Conservation (phyloP, 1,140 invertebrate species). For the Holotrichia oblita region DNA sequence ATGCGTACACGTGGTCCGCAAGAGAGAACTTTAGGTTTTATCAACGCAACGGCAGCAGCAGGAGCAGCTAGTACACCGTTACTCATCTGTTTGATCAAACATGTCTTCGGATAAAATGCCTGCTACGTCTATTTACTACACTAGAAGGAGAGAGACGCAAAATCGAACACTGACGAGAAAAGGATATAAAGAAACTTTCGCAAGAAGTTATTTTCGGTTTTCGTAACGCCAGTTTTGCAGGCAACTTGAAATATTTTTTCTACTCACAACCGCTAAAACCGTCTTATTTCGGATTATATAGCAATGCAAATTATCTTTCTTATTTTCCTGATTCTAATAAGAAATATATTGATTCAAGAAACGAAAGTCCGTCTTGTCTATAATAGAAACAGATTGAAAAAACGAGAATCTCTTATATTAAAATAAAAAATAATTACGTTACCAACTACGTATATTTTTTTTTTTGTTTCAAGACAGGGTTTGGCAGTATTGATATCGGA, state of each 20-base stretch:
- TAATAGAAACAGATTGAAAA: not conserved
- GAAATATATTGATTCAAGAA: not conserved
- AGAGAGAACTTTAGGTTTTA: slow-evolving; percentile 25
- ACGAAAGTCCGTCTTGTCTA: no score
- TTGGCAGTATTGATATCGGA: slow-evolving; percentile 59
- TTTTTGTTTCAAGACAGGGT: slow-evolving; percentile 45
- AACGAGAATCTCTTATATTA: slow-evolving; percentile 7
- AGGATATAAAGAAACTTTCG: slow-evolving; percentile 16
- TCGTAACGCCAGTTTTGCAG: slow-evolving; percentile 14
- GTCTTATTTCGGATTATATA: not conserved
- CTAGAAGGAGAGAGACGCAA: not conserved
- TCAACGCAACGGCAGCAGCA: not conserved
- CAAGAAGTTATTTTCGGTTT: slow-evolving; percentile 36
- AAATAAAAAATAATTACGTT: slow-evolving; percentile 56
- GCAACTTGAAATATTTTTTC: slow-evolving; percentile 18
- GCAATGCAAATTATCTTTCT: no score
- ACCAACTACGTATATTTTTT: slow-evolving; percentile 57
- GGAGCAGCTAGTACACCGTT: slow-evolving; percentile 12
- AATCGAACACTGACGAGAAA: not conserved
- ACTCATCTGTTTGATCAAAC: slow-evolving; percentile 38
- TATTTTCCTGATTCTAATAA: not conserved
- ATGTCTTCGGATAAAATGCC: slow-evolving; percentile 1
- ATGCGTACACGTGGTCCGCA: slow-evolving; percentile 52
- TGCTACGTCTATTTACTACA: not conserved
- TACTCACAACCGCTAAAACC: not conserved